Conservation (phyloP, 1,140 invertebrate species). For the Drosophila auraria region DNA sequence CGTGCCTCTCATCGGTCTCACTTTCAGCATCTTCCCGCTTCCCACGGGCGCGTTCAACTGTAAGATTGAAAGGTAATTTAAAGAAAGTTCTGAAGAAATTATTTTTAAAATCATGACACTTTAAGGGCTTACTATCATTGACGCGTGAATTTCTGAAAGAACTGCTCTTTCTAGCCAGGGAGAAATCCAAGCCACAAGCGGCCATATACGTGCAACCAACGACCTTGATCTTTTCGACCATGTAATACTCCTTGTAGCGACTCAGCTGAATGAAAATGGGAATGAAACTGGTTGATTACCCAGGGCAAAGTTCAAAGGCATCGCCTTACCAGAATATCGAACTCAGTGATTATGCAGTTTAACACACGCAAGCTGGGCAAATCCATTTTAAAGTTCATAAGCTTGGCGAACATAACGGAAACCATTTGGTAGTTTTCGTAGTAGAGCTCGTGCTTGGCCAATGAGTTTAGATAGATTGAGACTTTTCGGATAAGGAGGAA, state of each 20-base stretch:
- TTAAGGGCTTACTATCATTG: not conserved
- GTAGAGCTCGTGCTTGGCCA: constrained; percentile 91
- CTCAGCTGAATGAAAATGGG: constrained; percentile 3
- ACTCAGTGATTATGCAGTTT: constrained; percentile 95
- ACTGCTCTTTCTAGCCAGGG: constrained; percentile 2
- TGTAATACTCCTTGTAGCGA: constrained; percentile 45
- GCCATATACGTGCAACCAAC: constrained; percentile 98
- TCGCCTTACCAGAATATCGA: constrained; percentile 87
- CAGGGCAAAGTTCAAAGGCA: too few relatives aligned
- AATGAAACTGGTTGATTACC: not conserved
- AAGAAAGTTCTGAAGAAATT: too few relatives aligned
- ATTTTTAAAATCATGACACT: too few relatives aligned
- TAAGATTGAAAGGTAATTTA: too few relatives aligned
- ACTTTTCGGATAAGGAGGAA: not conserved
- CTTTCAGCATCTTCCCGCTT: too few relatives aligned
- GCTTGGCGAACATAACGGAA: constrained; percentile 96
- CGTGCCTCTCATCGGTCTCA: not conserved
- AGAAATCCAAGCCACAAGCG: constrained; percentile 92
- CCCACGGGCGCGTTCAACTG: too few relatives aligned
- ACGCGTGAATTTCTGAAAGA: not conserved
- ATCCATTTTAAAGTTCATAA: constrained; percentile 90
- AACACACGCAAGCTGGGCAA: constrained; percentile 91
- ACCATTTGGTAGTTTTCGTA: constrained; percentile 93
- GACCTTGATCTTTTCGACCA: constrained; percentile 95
- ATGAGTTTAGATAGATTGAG: constrained; percentile 29